Conservation (phyloP, 1,140 invertebrate species). For the Heliconius nattereri region DNA sequence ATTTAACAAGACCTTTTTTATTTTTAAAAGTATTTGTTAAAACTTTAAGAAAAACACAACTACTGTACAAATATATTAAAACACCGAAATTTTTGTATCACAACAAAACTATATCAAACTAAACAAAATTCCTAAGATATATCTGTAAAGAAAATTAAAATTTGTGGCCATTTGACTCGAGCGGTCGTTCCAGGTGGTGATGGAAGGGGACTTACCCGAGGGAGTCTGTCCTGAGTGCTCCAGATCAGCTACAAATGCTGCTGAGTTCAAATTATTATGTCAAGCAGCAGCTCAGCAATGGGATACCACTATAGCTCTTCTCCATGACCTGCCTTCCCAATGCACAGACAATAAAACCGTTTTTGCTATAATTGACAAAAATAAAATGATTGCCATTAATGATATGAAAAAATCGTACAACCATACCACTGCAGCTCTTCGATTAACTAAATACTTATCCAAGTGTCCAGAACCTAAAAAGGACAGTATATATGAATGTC, state of each 20-base stretch:
- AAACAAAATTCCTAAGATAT: not conserved
- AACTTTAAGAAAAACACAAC: not conserved
- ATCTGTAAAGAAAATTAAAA: conserved; percentile 13
- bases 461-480: conserved; percentile 22
- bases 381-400: conserved; percentile 45
- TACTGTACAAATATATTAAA: not conserved
- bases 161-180: conserved; percentile 60
- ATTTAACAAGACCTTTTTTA: not conserved
- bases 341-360: conserved; percentile 31
- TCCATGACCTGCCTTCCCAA: conserved; percentile 46
- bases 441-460: conserved; percentile 22
- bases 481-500: conserved; percentile 45
- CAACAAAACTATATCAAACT: not conserved
- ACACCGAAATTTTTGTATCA: not conserved
- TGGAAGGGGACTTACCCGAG: conserved; percentile 55
- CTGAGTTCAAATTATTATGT: conserved; percentile 56
- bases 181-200: conserved; percentile 65
- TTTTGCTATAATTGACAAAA: conserved; percentile 47
- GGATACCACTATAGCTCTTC: conserved; percentile 47
- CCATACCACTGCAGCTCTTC: conserved; percentile 1
- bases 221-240: conserved; percentile 59
- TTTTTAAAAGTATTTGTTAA: not conserved
- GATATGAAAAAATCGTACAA: conserved; percentile 14
- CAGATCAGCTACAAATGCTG: conserved; percentile 50
- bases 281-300: conserved; percentile 51